phyloP scores from a whole-genome alignment of 2,113 vertebrate genomes.

The Tragelaphus imberbis region DNA sequence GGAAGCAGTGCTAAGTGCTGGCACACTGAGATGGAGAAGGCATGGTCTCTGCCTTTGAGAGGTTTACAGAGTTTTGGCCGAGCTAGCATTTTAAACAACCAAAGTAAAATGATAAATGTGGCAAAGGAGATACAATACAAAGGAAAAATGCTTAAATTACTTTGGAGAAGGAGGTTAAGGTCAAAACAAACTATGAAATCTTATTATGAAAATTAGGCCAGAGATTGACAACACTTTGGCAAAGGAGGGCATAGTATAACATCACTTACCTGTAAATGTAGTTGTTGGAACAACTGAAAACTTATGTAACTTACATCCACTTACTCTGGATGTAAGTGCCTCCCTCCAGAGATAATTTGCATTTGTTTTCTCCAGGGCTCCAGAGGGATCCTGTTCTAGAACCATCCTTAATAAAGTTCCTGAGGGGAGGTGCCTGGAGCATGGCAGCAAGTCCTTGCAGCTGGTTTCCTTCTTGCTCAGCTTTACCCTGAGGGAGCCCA shows the following conservation, averaged over 20 bases:
- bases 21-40: no score
- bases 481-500: not conserved
- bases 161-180: no score
- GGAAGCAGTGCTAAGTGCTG: not conserved
- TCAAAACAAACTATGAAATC: not conserved
- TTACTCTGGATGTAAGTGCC: accelerated
- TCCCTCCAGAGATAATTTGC: not conserved
- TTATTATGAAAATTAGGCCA: not conserved
- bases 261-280: not conserved
- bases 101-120: not conserved
- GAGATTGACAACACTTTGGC: not conserved
- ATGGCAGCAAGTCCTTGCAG: accelerated
- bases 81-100: not conserved
- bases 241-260: no score
- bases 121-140: not conserved
- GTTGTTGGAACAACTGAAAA: not conserved
- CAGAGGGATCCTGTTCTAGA: not conserved
- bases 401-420: not conserved
- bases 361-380: not conserved
- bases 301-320: no score
- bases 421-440: not conserved
- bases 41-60: not conserved
- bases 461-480: not conserved
- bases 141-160: not conserved
- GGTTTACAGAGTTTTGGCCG: not conserved